phyloP scores from a whole-genome alignment of 2,113 vertebrate species.

The Cryptotis parvus region DNA sequence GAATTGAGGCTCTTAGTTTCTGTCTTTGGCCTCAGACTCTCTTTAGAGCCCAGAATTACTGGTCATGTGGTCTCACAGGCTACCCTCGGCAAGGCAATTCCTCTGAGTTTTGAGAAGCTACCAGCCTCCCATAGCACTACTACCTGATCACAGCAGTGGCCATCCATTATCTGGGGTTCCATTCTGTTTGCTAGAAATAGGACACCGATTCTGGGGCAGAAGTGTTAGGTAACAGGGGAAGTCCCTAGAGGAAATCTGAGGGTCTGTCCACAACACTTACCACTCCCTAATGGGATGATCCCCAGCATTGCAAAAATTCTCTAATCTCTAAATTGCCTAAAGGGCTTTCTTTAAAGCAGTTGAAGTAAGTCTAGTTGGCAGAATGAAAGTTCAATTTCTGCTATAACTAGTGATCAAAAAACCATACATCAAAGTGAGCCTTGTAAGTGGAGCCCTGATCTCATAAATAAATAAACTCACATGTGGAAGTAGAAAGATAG shows the following conservation, averaged over 20 bases:
- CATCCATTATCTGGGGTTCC: background rate
- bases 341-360: background rate
- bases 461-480: background rate
- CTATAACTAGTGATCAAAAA: background rate
- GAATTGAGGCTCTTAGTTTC: background rate
- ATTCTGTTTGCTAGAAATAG: slow-evolving; percentile 38
- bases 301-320: background rate
- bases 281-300: background rate
- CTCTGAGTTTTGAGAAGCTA: background rate
- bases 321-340: background rate
- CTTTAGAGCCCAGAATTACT: background rate
- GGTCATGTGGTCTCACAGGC: accelerated
- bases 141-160: background rate
- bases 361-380: background rate
- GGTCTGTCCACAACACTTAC: background rate
- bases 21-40: background rate
- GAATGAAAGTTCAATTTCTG: background rate
- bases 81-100: background rate
- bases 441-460: background rate
- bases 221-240: background rate
- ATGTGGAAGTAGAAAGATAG: background rate
- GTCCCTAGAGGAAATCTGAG: background rate
- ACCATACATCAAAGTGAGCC: background rate
- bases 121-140: too few species aligned
- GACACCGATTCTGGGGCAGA: background rate